These are phyloP conservation scores for Chironex yamaguchii DNA, from an alignment of 30 jellyfish, hydroid and myxozoan species.

Conservation along the genomic window DNA sequence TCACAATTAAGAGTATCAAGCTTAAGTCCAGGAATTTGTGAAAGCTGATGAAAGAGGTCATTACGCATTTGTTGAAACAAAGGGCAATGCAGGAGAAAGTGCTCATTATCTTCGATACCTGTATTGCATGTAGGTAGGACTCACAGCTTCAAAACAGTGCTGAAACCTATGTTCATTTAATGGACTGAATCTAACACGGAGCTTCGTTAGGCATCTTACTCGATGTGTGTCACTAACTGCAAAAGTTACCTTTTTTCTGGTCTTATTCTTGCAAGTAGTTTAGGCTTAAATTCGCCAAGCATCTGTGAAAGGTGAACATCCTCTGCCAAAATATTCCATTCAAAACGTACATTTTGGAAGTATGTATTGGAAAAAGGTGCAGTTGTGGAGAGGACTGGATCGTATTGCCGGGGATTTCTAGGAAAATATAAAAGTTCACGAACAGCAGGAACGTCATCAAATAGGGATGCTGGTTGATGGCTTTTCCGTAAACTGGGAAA, in stretches of 20 bases:
- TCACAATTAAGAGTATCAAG: slow-evolving; percentile 15
- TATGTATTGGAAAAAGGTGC: slow-evolving; percentile 11
- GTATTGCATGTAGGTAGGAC: slow-evolving; percentile 27
- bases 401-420: neutral
- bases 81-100: slow-evolving; percentile 30
- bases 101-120: slow-evolving; percentile 9
- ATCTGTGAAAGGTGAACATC: slow-evolving; percentile 28
- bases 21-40: slow-evolving; percentile 13
- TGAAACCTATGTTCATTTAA: slow-evolving; percentile 11
- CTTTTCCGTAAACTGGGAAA: too few relatives aligned
- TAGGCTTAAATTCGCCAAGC: slow-evolving; percentile 35
- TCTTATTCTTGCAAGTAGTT: slow-evolving; percentile 27
- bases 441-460: slow-evolving; percentile 24
- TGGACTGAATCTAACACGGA: slow-evolving; percentile 12
- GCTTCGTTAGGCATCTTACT: slow-evolving; percentile 7
- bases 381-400: slow-evolving; percentile 18
- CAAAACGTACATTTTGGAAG: slow-evolving; percentile 6
- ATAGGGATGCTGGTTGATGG: too few relatives aligned
- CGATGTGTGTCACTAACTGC: too few relatives aligned
- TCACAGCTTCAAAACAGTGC: neutral
- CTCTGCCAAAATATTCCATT: too few relatives aligned
- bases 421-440: slow-evolving; percentile 8
- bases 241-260: too few relatives aligned
- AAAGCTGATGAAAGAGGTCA: slow-evolving; percentile 31
- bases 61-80: neutral